A percentile compares a stretch with the other conserved stretches of the same genome.
phyloP scores from a whole-genome alignment of 2,888 invertebrate genomes.

The Eristalinus aeneus region DNA sequence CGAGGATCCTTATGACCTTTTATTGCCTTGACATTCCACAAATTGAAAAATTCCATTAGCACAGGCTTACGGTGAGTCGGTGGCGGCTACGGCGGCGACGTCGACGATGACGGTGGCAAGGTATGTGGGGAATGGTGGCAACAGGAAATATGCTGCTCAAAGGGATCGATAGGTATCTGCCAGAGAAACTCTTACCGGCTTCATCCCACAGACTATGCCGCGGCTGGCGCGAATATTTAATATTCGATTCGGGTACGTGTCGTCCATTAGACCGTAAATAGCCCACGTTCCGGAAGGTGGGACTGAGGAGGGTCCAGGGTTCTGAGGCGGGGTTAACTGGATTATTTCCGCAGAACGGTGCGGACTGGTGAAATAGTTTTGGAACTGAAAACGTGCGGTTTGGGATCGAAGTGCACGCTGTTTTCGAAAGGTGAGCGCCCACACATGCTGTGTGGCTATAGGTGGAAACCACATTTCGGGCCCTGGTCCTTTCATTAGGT shows the following conservation, averaged over 20 bases:
- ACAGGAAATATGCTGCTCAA: background rate
- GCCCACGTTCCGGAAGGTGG: background rate
- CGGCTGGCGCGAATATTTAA: constrained; percentile 17
- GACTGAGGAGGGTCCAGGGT: constrained; percentile 3
- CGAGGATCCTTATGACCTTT: constrained; percentile 15
- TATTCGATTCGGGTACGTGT: constrained; percentile 23
- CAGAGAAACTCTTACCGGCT: constrained; percentile 18
- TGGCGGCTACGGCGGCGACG: background rate
- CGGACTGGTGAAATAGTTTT: constrained; percentile 5
- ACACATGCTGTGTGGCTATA: background rate
- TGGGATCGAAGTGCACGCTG: background rate
- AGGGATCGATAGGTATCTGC: constrained; percentile 11
- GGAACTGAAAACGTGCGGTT: background rate
- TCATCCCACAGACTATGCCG: background rate
- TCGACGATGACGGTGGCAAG: background rate
- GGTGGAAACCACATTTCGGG: background rate
- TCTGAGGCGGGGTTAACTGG: background rate
- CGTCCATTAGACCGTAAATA: constrained; percentile 7
- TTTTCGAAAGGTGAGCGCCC: too few species aligned
- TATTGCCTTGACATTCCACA: constrained; percentile 54
- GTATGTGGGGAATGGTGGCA: background rate
- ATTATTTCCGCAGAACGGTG: background rate
- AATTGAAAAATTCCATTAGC: constrained; percentile 66
- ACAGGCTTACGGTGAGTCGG: constrained; percentile 2
- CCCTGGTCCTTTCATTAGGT: background rate